A percentile compares a stretch with the other conserved stretches of the same genome.
These are phyloP conservation scores for Cladopsammia gracilis DNA, from an alignment of 64 coral and sea anemone species.

Conservation along the genomic window DNA sequence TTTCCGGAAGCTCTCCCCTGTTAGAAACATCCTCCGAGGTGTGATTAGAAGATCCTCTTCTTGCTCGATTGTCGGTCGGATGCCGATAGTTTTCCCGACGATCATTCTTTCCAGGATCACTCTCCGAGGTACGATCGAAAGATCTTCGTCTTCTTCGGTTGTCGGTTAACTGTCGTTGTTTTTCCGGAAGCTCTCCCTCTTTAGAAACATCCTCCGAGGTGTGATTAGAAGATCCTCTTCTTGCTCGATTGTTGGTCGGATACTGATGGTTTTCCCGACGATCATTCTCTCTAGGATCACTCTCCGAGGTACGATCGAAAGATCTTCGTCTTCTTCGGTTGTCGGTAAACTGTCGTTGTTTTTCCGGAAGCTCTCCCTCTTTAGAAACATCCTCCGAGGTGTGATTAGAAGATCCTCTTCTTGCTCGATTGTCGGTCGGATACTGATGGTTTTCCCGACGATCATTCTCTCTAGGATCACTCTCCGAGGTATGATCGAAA, in stretches of 20 bases:
- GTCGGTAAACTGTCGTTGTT: no score
- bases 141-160: slow-evolving; percentile 4
- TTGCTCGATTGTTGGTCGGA: not conserved
- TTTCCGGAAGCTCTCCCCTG: not conserved
- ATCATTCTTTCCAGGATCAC: not conserved
- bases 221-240: not conserved
- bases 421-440: not conserved
- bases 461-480: no score
- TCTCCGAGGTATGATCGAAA: no score
- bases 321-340: not conserved
- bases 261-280: not conserved
- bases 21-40: not conserved
- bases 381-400: not conserved
- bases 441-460: not conserved
- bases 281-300: not conserved
- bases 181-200: not conserved
- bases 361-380: not conserved
- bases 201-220: not conserved
- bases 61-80: not conserved
- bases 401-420: not conserved
- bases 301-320: not conserved
- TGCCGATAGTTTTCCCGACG: not conserved
- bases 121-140: not conserved
- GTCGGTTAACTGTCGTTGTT: not conserved
- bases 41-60: not conserved